Conservation (phyloP, 2,797 vertebrate genomes). For the Ibycter americanus region DNA sequence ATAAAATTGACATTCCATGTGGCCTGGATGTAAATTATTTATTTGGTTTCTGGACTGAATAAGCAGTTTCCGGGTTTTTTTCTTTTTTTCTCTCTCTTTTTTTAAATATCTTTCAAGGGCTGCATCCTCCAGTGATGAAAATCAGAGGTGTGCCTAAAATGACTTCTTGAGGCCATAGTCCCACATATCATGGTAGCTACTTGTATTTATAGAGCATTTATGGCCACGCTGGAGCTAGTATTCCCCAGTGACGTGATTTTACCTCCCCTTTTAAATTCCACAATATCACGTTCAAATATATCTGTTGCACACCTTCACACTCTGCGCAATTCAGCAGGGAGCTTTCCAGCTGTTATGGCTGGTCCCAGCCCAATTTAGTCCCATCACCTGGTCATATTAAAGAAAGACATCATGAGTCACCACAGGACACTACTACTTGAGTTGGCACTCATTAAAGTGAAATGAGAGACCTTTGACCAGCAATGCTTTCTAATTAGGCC, state of each 20-base stretch:
- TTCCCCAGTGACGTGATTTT: background rate
- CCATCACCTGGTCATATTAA: background rate
- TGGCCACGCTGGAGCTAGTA: background rate
- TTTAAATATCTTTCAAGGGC: background rate
- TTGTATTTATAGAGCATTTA: background rate
- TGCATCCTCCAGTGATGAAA: background rate
- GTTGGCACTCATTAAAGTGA: background rate
- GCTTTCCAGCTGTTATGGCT: background rate
- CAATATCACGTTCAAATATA: background rate
- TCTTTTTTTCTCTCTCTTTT: background rate
- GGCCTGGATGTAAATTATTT: conserved; percentile 1
- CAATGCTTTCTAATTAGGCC: background rate
- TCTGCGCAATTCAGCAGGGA: background rate
- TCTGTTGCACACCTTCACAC: background rate
- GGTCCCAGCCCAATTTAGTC: conserved; percentile 24
- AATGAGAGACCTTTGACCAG: conserved; percentile 8
- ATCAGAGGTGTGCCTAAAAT: background rate
- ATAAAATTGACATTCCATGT: background rate
- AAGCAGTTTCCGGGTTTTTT: background rate
- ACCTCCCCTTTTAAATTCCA: background rate
- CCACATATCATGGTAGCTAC: background rate
- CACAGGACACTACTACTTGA: background rate
- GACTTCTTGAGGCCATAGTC: background rate
- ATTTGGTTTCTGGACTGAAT: background rate
- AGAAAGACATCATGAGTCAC: background rate